Base-by-base conservation (phyloP, 2,888 invertebrate species). In the Eustalomyia histrio region DNA sequence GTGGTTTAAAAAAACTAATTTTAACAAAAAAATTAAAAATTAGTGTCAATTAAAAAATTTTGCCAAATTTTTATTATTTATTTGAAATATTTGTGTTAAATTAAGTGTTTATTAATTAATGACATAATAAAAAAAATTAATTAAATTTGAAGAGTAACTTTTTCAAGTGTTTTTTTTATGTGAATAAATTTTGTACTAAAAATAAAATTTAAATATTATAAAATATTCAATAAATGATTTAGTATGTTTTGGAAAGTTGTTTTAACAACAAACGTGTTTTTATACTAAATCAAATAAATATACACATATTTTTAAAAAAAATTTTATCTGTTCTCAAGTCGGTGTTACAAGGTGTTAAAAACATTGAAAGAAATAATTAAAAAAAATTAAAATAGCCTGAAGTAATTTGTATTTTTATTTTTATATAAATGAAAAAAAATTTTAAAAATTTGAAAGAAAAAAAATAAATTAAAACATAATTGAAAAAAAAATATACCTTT, bases 241-340 rank as follows among this genome's bases (percentile, higher is more conserved):
- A 78, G 78, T 75, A 50, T 78, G 55, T 74, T 67, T 75, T 78
- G 78, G 74, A 81, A 78, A 81, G 81, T 78, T 78, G 81, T 78
- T 78, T 75, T 33, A 78, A 53, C 65, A 78, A 67, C 74, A 81
- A 76, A 81, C 74, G 60, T 73, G 78, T 58, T 58, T 67, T 61
- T 53, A 43, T 60, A 17, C 21, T 5, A 71, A 76, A n/a, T 14
- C 43, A 43, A 47, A 47, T 14, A 47, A 14, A 47, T 47, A n/a
- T 47, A 47, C n/a, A n/a, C n/a, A n/a, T n/a, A n/a, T 47, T n/a
- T 47, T 47, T 5, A n/a, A 47, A 47, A 43, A 14, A 47, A 14
- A n/a, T 47, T 29, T 7, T 1, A 47, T 39, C 39, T 47, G 43
- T 47, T 47, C 43, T 14, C 14, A 63, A 17, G n/a, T n/a, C 5